phyloP scores from a whole-genome alignment of 2,797 vertebrate genomes.

The Macroramphosus scolopax region DNA sequence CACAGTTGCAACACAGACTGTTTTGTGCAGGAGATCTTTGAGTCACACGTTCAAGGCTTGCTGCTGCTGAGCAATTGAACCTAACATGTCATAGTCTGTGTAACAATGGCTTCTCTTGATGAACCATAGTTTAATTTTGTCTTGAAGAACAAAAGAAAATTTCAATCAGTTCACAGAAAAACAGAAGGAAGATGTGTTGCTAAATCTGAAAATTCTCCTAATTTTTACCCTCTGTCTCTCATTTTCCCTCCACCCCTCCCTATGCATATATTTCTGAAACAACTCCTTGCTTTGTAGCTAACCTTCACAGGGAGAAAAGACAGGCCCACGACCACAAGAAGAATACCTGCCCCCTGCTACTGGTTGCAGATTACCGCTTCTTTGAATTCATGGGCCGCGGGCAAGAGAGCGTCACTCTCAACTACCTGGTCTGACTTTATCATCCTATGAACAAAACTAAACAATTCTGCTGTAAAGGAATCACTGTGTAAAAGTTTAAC shows the following conservation, averaged over 20 bases:
- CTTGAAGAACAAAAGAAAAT: constrained; percentile 8
- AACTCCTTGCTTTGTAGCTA: constrained; percentile 52
- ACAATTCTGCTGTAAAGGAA: no score
- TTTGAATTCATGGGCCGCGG: constrained; percentile 91
- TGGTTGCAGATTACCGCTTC: constrained; percentile 97
- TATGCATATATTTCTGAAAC: not conserved
- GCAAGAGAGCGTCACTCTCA: constrained; percentile 95
- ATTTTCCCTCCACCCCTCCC: not conserved
- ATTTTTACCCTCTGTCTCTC: not conserved
- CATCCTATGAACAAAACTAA: not conserved
- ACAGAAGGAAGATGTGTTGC: constrained; percentile 42
- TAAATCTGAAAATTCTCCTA: constrained; percentile 47
- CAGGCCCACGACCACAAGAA: constrained; percentile 77
- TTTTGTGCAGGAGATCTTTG: no score
- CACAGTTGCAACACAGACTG: no score
- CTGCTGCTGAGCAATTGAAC: no score
- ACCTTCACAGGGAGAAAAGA: constrained; percentile 79
- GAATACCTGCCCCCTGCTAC: constrained; percentile 92
- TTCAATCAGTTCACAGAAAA: constrained; percentile 45
- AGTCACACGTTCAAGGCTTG: no score
- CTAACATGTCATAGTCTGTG: no score
- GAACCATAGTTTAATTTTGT: constrained; percentile 6
- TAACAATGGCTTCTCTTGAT: no score
- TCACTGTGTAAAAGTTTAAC: no score
- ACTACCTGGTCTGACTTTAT: constrained; percentile 86